Percentiles rank a stretch among this genome's conserved stretches.
phyloP scores from a whole-genome alignment of 2,888 invertebrate genomes.

The Drosophila paramelanica region DNA sequence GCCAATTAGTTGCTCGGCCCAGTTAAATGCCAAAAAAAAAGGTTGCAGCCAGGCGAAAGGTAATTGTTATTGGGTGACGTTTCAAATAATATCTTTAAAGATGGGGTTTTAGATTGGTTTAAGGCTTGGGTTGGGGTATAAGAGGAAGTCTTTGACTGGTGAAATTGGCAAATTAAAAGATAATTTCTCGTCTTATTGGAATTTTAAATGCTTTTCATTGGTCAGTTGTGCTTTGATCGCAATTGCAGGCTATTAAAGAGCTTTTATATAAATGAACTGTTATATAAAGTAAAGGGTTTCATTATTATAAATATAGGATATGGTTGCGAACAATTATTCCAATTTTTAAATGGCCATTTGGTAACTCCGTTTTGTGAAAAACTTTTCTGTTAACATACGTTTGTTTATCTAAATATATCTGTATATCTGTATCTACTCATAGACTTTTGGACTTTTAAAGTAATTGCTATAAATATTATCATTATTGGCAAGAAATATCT shows the following conservation, averaged over 20 bases:
- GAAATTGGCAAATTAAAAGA: conserved; percentile 5
- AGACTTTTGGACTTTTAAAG: too few relatives aligned
- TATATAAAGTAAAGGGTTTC: too few relatives aligned
- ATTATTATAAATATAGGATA: background rate
- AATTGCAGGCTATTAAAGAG: background rate
- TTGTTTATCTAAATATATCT: too few relatives aligned
- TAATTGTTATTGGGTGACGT: conserved; percentile 51
- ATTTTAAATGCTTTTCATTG: background rate
- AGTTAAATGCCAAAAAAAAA: conserved; percentile 11
- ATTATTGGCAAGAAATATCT: too few relatives aligned
- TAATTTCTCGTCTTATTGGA: conserved; percentile 15
- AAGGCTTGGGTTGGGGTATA: too few relatives aligned
- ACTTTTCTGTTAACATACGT: too few relatives aligned
- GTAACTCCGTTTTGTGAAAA: too few relatives aligned
- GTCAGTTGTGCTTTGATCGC: background rate
- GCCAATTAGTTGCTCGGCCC: conserved; percentile 50
- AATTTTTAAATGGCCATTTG: too few relatives aligned
- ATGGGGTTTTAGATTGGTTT: background rate
- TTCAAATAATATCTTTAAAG: conserved; percentile 9
- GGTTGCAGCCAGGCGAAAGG: conserved; percentile 48
- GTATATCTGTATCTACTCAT: too few relatives aligned
- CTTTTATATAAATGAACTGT: background rate
- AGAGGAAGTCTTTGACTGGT: background rate
- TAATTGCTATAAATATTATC: too few relatives aligned
- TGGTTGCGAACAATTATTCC: too few relatives aligned